Conservation (phyloP, 2,797 vertebrate genomes). For the Petrocephalus schoutedeni region DNA sequence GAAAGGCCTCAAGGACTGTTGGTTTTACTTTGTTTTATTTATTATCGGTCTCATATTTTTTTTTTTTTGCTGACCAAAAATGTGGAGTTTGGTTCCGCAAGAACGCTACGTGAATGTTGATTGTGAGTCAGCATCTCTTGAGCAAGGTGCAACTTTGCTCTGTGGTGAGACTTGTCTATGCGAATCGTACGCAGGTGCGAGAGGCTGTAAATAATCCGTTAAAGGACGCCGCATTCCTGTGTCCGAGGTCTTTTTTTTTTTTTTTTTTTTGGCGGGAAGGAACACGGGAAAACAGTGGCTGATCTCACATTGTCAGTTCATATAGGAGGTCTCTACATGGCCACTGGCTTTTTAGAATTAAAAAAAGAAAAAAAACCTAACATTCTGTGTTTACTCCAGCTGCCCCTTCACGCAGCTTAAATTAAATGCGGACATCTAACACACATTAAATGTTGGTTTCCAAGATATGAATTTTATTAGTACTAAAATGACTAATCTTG, state of each 20-base stretch:
- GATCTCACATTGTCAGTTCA: background rate
- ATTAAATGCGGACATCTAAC: background rate
- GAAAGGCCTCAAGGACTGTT: background rate
- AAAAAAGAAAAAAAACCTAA: background rate
- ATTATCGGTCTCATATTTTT: background rate
- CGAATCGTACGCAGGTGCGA: background rate
- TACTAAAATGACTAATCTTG: background rate
- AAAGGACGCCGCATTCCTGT: background rate
- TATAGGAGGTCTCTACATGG: background rate
- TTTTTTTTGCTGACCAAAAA: background rate
- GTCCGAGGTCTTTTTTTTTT: background rate
- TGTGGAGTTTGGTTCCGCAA: background rate
- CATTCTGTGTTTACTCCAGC: background rate
- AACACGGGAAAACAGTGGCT: background rate
- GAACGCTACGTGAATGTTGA: background rate
- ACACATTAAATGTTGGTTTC: background rate
- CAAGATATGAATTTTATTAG: background rate
- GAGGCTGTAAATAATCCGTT: slow-evolving; percentile 11
- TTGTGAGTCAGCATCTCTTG: background rate
- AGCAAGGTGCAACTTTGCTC: background rate
- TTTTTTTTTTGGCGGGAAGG: background rate
- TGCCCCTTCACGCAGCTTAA: background rate
- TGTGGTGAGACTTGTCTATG: background rate
- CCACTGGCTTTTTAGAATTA: background rate
- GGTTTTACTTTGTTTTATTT: background rate